Conservation (phyloP, 64 coral and sea anemone genomes). For the Cladopsammia gracilis region DNA sequence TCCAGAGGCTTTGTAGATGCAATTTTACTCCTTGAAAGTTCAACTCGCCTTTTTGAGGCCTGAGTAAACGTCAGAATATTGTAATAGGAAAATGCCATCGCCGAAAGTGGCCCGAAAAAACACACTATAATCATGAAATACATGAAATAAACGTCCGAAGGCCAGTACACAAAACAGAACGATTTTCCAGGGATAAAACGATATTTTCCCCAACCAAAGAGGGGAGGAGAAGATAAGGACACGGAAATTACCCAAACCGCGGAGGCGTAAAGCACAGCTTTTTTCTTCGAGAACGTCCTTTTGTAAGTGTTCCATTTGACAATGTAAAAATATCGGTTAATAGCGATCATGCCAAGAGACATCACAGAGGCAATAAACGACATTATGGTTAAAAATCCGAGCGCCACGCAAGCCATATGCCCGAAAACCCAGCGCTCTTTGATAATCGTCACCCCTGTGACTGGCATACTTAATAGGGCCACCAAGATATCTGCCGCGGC, state of each 20-base stretch:
- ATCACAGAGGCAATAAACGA: slow-evolving; percentile 50
- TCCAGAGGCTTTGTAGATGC: too few species aligned
- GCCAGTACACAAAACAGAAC: slow-evolving; percentile 87
- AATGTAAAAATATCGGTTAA: slow-evolving; percentile 68
- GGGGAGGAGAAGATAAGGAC: slow-evolving; percentile 27
- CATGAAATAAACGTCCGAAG: slow-evolving; percentile 70
- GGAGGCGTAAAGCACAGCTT: neutral
- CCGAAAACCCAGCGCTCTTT: slow-evolving; percentile 38
- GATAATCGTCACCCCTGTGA: slow-evolving; percentile 34
- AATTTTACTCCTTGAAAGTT: neutral
- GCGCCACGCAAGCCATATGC: neutral
- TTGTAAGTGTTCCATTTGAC: slow-evolving; percentile 64
- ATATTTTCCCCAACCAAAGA: slow-evolving; percentile 55
- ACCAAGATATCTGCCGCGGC: slow-evolving; percentile 58
- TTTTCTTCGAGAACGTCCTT: neutral
- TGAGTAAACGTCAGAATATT: slow-evolving; percentile 71
- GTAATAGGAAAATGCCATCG: slow-evolving; percentile 69
- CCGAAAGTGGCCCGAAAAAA: slow-evolving; percentile 65
- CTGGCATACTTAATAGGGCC: slow-evolving; percentile 17
- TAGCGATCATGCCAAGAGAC: slow-evolving; percentile 39
- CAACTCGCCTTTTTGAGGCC: neutral
- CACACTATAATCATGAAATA: slow-evolving; percentile 84
- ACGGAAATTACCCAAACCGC: slow-evolving; percentile 27
- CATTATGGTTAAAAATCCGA: slow-evolving; percentile 42
- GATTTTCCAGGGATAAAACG: slow-evolving; percentile 64